Evolutionary conservation across 2,113 vertebrate species (phyloP).

Genomic region (Corynorhinus townsendii): DNA sequence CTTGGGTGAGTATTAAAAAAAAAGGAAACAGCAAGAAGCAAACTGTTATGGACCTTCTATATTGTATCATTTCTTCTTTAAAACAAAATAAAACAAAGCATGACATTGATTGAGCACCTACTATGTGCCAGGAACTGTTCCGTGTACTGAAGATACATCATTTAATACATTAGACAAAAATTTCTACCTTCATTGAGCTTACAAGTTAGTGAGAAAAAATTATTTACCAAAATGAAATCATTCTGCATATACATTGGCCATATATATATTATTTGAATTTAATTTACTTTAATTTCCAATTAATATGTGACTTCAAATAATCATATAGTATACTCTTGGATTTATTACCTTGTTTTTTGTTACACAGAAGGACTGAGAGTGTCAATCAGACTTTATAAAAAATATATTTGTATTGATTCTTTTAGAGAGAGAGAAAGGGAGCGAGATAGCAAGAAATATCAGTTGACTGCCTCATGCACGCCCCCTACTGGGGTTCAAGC

Average conservation of each 20-base stretch:
- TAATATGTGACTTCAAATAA: neutral
- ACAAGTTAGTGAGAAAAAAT: neutral
- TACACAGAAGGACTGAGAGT: neutral
- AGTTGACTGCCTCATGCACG: too few species aligned
- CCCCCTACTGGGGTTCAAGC: too few species aligned
- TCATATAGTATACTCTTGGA: neutral
- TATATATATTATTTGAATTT: neutral
- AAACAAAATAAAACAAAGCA: neutral
- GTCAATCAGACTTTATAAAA: neutral
- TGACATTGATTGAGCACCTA: neutral
- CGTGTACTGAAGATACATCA: neutral
- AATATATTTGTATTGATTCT: too few species aligned
- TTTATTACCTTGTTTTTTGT: neutral
- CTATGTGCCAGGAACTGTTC: neutral
- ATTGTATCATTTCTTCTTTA: neutral
- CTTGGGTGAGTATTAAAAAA: neutral
- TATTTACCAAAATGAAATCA: neutral
- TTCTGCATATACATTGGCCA: neutral
- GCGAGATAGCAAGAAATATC: too few species aligned
- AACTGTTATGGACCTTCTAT: neutral
- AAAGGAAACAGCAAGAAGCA: neutral
- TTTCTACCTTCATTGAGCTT: neutral
- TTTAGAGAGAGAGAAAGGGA: too few species aligned
- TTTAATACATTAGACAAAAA: neutral
- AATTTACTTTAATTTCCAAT: neutral